Evolutionary conservation across 2,888 invertebrate species (phyloP).

Genomic region (Stramonita haemastoma): DNA sequence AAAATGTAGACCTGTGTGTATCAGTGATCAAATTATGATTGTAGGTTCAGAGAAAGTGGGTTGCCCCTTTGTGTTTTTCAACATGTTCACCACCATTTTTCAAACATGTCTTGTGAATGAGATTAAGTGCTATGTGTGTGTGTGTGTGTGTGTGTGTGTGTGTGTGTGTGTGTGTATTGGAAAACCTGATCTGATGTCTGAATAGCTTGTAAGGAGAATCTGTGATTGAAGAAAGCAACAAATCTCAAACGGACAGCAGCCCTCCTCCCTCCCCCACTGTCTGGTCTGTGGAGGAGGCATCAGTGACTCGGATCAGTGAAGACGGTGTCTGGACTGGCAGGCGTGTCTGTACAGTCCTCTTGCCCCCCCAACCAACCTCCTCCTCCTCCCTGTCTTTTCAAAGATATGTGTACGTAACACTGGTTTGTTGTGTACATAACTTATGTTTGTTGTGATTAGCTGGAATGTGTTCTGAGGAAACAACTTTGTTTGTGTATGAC

Average conservation of each 20-base stretch:
- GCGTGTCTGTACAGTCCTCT: neutral
- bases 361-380: neutral
- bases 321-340: neutral
- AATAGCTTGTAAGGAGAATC: neutral
- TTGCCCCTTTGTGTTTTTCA: neutral
- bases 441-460: conserved; percentile 1
- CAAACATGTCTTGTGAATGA: neutral
- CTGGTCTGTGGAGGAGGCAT: neutral
- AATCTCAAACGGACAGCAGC: neutral
- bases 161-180: neutral
- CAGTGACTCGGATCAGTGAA: neutral
- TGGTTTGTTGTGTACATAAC: conserved; percentile 12
- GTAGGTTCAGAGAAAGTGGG: neutral
- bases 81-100: neutral
- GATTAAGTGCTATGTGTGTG: neutral
- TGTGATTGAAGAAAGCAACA: conserved; percentile 10
- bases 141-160: neutral
- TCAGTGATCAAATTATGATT: neutral
- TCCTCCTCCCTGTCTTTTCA: neutral
- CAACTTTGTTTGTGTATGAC: neutral
- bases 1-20: neutral
- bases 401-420: neutral
- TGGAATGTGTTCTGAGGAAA: neutral
- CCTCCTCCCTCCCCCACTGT: neutral
- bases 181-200: neutral